Conservation (phyloP, 2,113 vertebrate species). For the Neogobius melanostomus region DNA sequence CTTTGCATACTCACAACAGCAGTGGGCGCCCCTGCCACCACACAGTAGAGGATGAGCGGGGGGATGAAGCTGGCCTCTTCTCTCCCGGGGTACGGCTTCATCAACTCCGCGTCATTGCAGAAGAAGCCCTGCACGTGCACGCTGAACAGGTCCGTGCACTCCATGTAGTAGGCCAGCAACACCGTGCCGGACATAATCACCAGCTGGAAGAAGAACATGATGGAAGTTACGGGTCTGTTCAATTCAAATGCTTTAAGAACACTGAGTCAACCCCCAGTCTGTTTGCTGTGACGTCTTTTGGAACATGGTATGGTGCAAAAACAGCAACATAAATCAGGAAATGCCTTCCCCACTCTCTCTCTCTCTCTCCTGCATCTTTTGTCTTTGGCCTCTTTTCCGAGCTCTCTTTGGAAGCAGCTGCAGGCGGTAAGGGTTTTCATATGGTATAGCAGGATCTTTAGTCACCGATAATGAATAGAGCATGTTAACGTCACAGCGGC, state of each 20-base stretch:
- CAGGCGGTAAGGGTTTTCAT: conserved; percentile 37
- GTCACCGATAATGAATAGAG: conserved; percentile 42
- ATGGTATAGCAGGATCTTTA: conserved; percentile 39
- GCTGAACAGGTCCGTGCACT: conserved; percentile 95
- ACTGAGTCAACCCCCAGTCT: conserved; percentile 28
- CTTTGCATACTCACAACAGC: conserved; percentile 85
- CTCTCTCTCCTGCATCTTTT: conserved; percentile 62
- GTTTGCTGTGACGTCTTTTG: conserved; percentile 14
- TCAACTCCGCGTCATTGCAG: conserved; percentile 94
- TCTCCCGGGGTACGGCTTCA: conserved; percentile 94
- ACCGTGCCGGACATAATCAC: conserved; percentile 98
- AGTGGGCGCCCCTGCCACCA: conserved; percentile 90
- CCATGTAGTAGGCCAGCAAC: conserved; percentile 97
- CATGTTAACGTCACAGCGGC: conserved; percentile 8
- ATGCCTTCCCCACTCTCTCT: conserved; percentile 17
- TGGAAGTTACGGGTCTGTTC: conserved; percentile 21
- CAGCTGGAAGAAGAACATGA: conserved; percentile 92
- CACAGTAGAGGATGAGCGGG: conserved; percentile 93
- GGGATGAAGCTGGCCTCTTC: conserved; percentile 95
- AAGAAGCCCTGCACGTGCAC: conserved; percentile 99
- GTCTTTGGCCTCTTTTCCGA: conserved; percentile 64
- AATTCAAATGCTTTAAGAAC: background rate
- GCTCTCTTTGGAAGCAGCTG: conserved; percentile 48
- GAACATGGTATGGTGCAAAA: conserved; percentile 31
- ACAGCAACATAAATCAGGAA: conserved; percentile 36